Percentiles rank a stretch among this genome's conserved stretches.
phyloP scores from a whole-genome alignment of 1,140 invertebrate species.

The Orius insidiosus region DNA sequence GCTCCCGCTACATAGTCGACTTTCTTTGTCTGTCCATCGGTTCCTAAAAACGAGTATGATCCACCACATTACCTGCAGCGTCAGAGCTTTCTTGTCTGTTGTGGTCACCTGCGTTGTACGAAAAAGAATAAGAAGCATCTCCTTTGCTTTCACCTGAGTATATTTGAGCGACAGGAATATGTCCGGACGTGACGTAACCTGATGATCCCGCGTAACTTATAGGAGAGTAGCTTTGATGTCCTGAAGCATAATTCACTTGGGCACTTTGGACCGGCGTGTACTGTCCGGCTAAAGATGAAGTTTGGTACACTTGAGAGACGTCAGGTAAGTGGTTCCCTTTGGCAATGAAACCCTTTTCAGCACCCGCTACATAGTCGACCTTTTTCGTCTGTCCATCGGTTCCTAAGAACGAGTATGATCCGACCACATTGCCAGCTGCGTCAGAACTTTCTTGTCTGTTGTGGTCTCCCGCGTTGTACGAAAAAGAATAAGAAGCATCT shows the following conservation, averaged over 20 bases:
- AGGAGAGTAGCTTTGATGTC: too few relatives aligned
- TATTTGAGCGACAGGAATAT: constrained; percentile 27
- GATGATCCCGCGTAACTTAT: too few relatives aligned
- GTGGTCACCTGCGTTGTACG: constrained; percentile 49
- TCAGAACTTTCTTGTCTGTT: constrained; percentile 48
- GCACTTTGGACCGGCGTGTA: too few relatives aligned
- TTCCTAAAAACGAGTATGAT: constrained; percentile 53
- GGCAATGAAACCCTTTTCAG: constrained; percentile 39
- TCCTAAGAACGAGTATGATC: constrained; percentile 54
- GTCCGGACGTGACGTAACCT: too few relatives aligned
- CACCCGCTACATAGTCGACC: constrained; percentile 53
- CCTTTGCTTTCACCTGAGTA: constrained; percentile 22
- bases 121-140: constrained; percentile 47
- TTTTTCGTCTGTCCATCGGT: constrained; percentile 50
- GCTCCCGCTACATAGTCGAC: constrained; percentile 56
- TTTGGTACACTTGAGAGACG: too few relatives aligned
- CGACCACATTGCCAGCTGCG: constrained; percentile 41
- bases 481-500: constrained; percentile 47
- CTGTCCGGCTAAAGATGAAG: too few relatives aligned
- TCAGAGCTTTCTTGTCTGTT: constrained; percentile 48
- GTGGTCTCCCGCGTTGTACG: constrained; percentile 49
- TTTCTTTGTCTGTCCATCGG: constrained; percentile 48
- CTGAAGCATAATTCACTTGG: too few relatives aligned
- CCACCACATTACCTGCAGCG: constrained; percentile 43
- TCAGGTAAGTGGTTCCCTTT: constrained; percentile 12